phyloP scores from a whole-genome alignment of 2,888 invertebrate genomes.

The Dryadula phaetusa region DNA sequence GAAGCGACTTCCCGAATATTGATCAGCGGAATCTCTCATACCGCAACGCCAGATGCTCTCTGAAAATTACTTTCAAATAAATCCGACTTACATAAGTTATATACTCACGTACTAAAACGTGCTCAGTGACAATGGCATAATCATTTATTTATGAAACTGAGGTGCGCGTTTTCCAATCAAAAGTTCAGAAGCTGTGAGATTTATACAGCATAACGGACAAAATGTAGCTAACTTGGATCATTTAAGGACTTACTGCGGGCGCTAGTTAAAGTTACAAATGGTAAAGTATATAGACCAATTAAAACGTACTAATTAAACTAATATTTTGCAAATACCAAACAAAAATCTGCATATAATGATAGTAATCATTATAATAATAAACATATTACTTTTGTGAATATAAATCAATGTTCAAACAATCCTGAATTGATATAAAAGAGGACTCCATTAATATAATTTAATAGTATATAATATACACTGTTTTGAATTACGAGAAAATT shows the following conservation, averaged over 20 bases:
- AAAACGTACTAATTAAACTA: background rate
- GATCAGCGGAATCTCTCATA: constrained; percentile 80
- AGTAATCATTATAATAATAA: too few relatives aligned
- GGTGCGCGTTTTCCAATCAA: constrained; percentile 38
- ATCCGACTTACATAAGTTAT: constrained; percentile 67
- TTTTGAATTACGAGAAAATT: background rate
- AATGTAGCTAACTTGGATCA: constrained; percentile 4
- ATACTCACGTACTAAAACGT: constrained; percentile 50
- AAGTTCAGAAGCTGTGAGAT: constrained; percentile 16
- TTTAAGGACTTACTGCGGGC: background rate
- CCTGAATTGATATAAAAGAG: too few relatives aligned
- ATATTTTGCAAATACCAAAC: background rate
- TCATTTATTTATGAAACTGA: constrained; percentile 56
- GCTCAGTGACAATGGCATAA: constrained; percentile 57
- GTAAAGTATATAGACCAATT: background rate
- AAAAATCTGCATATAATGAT: background rate
- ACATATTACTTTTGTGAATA: too few relatives aligned
- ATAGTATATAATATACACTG: background rate
- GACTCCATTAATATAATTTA: background rate
- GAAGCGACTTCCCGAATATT: constrained; percentile 78
- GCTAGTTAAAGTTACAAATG: constrained; percentile 14
- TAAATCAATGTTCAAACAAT: background rate
- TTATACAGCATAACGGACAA: constrained; percentile 9
- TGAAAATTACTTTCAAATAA: constrained; percentile 82
- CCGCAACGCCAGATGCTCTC: constrained; percentile 80